Conservation (phyloP, 2,888 invertebrate species). For the Calameuta idolon region DNA sequence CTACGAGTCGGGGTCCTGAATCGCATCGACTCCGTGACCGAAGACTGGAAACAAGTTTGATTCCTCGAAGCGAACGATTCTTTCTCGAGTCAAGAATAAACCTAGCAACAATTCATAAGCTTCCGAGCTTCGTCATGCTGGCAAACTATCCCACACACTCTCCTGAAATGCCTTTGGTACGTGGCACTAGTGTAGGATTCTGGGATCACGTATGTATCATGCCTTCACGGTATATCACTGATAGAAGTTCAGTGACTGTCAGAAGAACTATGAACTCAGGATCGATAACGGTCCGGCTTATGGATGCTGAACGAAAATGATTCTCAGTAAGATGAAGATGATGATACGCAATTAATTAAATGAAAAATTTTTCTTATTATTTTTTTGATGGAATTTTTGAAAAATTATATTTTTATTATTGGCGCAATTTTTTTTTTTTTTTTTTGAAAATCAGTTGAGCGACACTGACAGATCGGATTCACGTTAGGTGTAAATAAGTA, state of each 20-base stretch:
- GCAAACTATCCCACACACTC: constrained; percentile 51
- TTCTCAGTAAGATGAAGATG: neutral
- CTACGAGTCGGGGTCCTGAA: neutral
- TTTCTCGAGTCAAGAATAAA: constrained; percentile 44
- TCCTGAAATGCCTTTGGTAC: neutral
- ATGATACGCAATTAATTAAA: neutral
- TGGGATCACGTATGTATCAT: constrained; percentile 6
- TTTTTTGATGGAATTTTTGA: too few species aligned
- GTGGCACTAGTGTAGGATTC: neutral
- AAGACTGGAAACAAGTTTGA: neutral
- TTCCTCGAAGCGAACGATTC: constrained; percentile 22
- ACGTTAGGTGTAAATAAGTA: neutral
- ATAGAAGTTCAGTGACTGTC: constrained; percentile 39
- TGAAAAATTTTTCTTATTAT: neutral
- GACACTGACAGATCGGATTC: neutral
- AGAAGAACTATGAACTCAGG: constrained; percentile 31
- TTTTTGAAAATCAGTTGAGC: neutral
- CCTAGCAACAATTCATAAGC: constrained; percentile 51
- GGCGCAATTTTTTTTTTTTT: too few species aligned
- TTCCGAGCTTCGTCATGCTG: constrained; percentile 57
- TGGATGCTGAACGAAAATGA: neutral
- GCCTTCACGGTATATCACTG: constrained; percentile 39
- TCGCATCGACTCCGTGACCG: neutral
- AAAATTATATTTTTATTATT: neutral
- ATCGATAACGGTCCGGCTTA: neutral